Evolutionary conservation across 2,113 vertebrate genomes (phyloP), one percentile per base, ranked within the genome.

Genomic region (Cacatua alba): DNA sequence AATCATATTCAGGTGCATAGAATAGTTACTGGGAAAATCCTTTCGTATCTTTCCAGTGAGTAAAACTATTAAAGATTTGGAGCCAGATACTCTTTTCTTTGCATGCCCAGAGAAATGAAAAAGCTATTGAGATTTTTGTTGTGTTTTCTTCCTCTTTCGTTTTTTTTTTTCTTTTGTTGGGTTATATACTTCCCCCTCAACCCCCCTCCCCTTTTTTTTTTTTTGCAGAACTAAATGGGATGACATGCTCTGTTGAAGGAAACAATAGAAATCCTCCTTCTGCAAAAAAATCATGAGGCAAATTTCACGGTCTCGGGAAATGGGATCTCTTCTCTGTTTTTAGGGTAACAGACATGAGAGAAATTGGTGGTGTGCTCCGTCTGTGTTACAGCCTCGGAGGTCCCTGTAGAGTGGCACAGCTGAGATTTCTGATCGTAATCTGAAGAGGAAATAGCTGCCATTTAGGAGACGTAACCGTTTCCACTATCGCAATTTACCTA

Each of bases 361-460:
- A 85, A 82, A 80, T 44, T 80, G 28, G 28, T 63, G 13, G 16
- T 41, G 51, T 60, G 20, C 2, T 51, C 79, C 28, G 19, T 20
- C 65, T n/a, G 17, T 29, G 75, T 39, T 68, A 35, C 75, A 79
- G 55, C 55, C 63, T 70, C 57, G 59, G 84, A 88, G 85, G 82
- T 96, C 78, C 64, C 67, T 63, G 60, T 79, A 85, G 60, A 90
- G 79, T 75, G 80, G 63, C 76, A 89, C 86, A 62, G 91, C 69
- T 94, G 86, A 91, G 85, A 90, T 91, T 96, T 94, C 87, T 95
- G 94, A 93, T 88, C 4, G 46, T 72, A 93, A 94, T 78, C 86
- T 91, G 23, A 74, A 81, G 90, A 74, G 80, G 91, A 92, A 94
- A 81, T 88, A 84, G 55, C 64, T 81, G 84, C 93, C 77, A 43